These are phyloP conservation scores for Gopherus flavomarginatus DNA, from an alignment of 2,113 vertebrate species.

Conservation along the genomic window DNA sequence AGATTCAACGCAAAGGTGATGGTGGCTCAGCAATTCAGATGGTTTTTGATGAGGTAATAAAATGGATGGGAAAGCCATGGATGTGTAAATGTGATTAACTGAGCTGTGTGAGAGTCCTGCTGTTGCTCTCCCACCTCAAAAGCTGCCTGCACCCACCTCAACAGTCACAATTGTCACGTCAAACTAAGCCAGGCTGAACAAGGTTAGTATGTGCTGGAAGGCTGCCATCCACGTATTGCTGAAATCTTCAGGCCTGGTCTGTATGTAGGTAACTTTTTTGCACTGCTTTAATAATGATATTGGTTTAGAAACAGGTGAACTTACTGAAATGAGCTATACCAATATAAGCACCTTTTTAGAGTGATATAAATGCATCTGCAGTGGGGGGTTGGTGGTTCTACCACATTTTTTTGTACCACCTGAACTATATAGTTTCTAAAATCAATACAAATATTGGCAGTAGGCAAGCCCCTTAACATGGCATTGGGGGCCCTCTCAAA, in stretches of 20 bases:
- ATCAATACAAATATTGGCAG: not conserved
- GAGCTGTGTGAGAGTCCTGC: not conserved
- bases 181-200: not conserved
- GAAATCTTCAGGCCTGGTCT: not conserved
- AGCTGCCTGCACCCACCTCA: not conserved
- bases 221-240: not conserved
- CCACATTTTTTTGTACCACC: not conserved
- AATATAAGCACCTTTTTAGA: not conserved
- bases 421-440: not conserved
- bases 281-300: not conserved
- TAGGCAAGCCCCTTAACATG: not conserved
- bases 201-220: not conserved
- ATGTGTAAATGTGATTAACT: not conserved
- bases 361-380: not conserved
- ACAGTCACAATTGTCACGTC: not conserved
- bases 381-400: not conserved
- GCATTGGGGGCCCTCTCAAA: not conserved
- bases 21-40: rapidly evolving
- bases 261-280: rapidly evolving
- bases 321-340: not conserved
- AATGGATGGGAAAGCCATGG: rapidly evolving
- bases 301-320: not conserved
- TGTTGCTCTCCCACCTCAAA: not conserved
- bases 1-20: not conserved
- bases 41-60: not conserved